phyloP scores from a whole-genome alignment of 2,797 vertebrate genomes.

The Urophycis tenuis region DNA sequence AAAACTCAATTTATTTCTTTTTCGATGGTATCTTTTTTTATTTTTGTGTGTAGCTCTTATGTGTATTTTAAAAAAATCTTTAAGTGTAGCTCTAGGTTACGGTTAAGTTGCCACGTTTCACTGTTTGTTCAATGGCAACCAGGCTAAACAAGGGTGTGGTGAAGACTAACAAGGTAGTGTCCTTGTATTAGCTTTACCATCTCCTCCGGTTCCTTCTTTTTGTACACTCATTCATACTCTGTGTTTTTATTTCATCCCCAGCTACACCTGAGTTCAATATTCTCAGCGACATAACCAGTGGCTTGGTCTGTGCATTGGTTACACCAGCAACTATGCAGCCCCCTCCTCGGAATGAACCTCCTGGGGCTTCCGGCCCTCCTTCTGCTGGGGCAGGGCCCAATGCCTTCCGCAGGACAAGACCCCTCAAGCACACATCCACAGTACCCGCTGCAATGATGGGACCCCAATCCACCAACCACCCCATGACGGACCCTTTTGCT shows the following conservation, averaged over 20 bases:
- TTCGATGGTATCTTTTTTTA: background rate
- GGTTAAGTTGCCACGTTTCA: conserved; percentile 55
- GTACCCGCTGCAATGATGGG: conserved; percentile 46
- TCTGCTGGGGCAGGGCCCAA: conserved; percentile 72
- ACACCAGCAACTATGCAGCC: conserved; percentile 80
- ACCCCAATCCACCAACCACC: conserved; percentile 66
- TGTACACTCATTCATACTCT: background rate
- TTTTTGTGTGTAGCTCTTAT: too few species aligned
- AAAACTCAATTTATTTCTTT: too few species aligned
- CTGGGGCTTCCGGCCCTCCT: conserved; percentile 76
- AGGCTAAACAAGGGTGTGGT: conserved; percentile 63
- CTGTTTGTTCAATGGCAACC: conserved; percentile 19
- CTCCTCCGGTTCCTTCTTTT: background rate
- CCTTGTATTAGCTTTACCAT: conserved; percentile 31
- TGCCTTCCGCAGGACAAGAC: conserved; percentile 76
- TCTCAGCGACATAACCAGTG: conserved; percentile 49
- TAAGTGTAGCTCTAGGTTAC: conserved; percentile 1
- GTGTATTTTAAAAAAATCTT: too few species aligned
- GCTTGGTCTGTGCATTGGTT: conserved; percentile 48
- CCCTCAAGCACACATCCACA: conserved; percentile 67
- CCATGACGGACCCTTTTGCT: conserved; percentile 88
- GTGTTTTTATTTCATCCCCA: conserved; percentile 38
- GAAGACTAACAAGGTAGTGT: conserved; percentile 13
- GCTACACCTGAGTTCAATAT: conserved; percentile 51
- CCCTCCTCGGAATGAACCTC: conserved; percentile 75